Percentiles rank a stretch among this genome's conserved stretches.
These are phyloP conservation scores for Sycobia sp. DNA, from an alignment of 1,140 invertebrate species.

Conservation along the genomic window DNA sequence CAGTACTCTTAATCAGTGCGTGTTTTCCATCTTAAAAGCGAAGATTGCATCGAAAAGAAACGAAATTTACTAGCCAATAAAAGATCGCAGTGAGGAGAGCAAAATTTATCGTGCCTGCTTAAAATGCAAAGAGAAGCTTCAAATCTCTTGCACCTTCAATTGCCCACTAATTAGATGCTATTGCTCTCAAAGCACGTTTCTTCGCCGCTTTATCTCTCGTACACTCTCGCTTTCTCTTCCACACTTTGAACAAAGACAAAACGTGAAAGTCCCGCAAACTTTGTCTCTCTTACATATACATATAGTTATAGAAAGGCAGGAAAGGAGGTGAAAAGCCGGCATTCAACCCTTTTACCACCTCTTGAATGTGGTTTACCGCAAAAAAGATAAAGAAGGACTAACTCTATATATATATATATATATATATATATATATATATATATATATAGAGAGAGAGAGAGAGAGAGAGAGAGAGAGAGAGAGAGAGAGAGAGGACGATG, in stretches of 20 bases:
- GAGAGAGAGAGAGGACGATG: neutral
- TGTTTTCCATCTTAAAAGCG: neutral
- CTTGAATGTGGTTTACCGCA: neutral
- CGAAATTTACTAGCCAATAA: slow-evolving; percentile 21
- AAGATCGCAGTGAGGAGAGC: neutral
- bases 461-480: no score
- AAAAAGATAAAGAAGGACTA: no score
- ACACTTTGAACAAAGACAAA: slow-evolving; percentile 3
- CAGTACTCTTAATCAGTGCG: no score
- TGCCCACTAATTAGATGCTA: slow-evolving; percentile 27
- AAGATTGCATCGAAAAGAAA: neutral
- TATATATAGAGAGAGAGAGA: no score
- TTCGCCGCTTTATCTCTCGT: neutral
- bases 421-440: no score
- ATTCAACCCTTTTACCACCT: slow-evolving; percentile 1
- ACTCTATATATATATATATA: no score
- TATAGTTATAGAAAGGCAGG: neutral
- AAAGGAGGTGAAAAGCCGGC: neutral
- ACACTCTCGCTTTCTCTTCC: neutral
- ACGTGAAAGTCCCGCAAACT: slow-evolving; percentile 2
- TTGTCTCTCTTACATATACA: neutral
- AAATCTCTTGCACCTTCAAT: slow-evolving; percentile 23
- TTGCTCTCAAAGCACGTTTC: slow-evolving; percentile 19
- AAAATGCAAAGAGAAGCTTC: slow-evolving; percentile 13
- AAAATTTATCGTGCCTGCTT: slow-evolving; percentile 15